Evolutionary conservation across 2,113 vertebrate genomes (phyloP).

Genomic region (Laticauda colubrina): DNA sequence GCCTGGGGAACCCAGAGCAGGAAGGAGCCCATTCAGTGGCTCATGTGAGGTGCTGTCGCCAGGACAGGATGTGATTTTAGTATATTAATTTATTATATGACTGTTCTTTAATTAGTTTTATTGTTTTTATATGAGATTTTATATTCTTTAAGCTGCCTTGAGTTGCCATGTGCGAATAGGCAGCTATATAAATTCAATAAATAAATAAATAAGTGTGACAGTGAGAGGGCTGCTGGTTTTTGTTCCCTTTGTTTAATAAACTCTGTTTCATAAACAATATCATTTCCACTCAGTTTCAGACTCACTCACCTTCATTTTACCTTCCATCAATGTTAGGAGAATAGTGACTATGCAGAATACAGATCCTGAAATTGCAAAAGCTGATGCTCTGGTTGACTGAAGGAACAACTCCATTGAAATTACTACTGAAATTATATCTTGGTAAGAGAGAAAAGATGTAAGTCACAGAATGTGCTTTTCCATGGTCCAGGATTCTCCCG

Average conservation of each 20-base stretch:
- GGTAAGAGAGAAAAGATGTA: not conserved
- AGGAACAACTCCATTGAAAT: not conserved
- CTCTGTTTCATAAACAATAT: not conserved
- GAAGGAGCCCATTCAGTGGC: no score
- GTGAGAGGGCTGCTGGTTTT: not conserved
- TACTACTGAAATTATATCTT: not conserved
- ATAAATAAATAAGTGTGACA: no score
- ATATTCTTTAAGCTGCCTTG: no score
- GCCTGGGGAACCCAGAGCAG: no score
- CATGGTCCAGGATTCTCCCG: not conserved
- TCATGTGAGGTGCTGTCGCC: no score
- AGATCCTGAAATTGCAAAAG: not conserved
- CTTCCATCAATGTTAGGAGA: not conserved
- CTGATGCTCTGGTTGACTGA: not conserved
- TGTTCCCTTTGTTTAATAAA: not conserved
- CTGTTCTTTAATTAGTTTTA: no score
- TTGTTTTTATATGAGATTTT: no score
- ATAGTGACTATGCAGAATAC: not conserved
- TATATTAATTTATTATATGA: no score
- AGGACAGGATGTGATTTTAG: no score
- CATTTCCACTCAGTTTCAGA: not conserved
- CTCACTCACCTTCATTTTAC: not conserved
- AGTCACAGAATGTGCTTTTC: not conserved
- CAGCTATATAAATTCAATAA: no score
- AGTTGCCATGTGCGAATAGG: no score